Evolutionary conservation across 2,797 vertebrate genomes (phyloP).

Genomic region (Tokudaia tokunoshimensis): DNA sequence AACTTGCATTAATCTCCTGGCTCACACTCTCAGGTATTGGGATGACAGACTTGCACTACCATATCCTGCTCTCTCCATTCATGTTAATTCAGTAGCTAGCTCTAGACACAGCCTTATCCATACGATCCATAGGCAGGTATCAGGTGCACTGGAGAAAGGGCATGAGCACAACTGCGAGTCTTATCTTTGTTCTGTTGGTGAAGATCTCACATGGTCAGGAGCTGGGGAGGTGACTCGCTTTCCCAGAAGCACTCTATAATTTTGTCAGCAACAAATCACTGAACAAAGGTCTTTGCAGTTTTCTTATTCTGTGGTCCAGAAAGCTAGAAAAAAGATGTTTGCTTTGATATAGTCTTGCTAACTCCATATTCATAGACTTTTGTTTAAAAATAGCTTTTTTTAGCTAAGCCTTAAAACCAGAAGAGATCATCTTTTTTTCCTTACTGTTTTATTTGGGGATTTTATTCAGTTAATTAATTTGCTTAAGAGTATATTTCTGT

Average conservation of each 20-base stretch:
- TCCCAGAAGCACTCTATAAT: slow-evolving; percentile 66
- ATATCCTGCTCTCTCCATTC: neutral
- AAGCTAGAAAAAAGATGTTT: slow-evolving; percentile 58
- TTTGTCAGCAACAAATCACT: slow-evolving; percentile 72
- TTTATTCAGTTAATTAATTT: slow-evolving; percentile 24
- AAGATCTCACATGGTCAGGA: slow-evolving; percentile 56
- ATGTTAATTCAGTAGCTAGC: neutral
- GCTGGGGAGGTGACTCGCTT: slow-evolving; percentile 66
- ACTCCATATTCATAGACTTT: neutral
- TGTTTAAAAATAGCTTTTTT: slow-evolving; percentile 70
- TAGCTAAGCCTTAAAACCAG: slow-evolving; percentile 69
- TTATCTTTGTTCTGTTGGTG: slow-evolving; percentile 25
- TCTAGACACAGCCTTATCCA: neutral
- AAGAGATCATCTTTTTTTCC: slow-evolving; percentile 64
- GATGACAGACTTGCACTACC: neutral
- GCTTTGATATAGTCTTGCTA: slow-evolving; percentile 67
- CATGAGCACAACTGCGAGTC: neutral
- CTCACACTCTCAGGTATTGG: too few relatives aligned
- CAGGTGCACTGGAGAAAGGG: neutral
- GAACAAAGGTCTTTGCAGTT: slow-evolving; percentile 68
- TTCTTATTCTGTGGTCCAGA: slow-evolving; percentile 66
- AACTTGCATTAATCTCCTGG: neutral
- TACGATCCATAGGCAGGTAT: neutral
- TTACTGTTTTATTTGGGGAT: slow-evolving; percentile 64
- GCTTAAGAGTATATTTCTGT: neutral